These are phyloP conservation scores for Megalurothrips usitatus DNA, from an alignment of 2,888 invertebrate genomes.

Conservation along the genomic window DNA sequence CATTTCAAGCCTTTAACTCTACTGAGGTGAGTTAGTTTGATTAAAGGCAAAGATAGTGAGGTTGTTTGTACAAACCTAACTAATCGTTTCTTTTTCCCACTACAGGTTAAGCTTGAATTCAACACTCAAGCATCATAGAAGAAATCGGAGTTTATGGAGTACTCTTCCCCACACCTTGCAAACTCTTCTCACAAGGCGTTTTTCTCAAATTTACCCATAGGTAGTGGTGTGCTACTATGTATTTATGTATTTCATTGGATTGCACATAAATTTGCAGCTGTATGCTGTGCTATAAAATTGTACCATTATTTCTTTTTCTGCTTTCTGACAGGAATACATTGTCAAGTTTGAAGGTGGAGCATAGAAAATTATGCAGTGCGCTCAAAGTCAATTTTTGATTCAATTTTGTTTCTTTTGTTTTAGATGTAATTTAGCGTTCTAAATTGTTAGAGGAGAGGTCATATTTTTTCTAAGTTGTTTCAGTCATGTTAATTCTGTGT, in stretches of 20 bases:
- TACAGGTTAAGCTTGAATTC: neutral
- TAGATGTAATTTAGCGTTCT: neutral
- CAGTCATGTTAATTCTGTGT: neutral
- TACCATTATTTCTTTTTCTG: neutral
- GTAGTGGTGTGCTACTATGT: neutral
- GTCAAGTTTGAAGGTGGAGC: neutral
- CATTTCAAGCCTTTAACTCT: neutral
- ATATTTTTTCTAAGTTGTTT: neutral
- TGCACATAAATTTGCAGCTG: neutral
- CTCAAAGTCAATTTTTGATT: neutral
- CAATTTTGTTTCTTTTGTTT: neutral
- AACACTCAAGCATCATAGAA: neutral
- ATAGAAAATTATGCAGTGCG: neutral
- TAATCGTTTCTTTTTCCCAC: neutral
- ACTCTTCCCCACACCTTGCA: neutral
- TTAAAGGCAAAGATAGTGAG: neutral
- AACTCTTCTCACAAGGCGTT: neutral
- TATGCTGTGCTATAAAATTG: neutral
- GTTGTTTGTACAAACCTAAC: neutral
- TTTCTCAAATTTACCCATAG: conserved; percentile 10
- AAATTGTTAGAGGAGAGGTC: neutral
- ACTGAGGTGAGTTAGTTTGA: neutral
- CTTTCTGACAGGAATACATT: neutral
- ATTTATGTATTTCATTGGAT: neutral
- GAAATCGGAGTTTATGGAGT: neutral